Base-by-base conservation (phyloP, 2,888 invertebrate genomes). In the Baronia brevicornis region DNA sequence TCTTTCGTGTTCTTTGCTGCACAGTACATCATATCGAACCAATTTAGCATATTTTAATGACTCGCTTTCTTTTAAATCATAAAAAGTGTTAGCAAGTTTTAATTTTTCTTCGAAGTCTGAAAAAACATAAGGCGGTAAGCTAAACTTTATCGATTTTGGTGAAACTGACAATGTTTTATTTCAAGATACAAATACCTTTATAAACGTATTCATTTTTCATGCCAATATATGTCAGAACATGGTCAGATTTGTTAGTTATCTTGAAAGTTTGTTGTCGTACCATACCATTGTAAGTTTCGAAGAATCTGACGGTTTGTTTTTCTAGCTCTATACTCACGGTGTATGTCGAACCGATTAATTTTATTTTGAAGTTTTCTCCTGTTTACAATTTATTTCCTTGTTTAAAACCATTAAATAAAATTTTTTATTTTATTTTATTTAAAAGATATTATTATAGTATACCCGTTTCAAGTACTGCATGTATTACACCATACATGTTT, bases 231-330 rank as follows among this genome's bases (percentile, higher is more conserved):
- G 82, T 75, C 1, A 88, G 64, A 3, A 74, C 20, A 42, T 86
- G 79, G 13, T 85, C 59, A 6, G 88, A 88, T 38, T 80, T 80
- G 51, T 90, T 90, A 7, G 58, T 58, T 25, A 90, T 70, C 41
- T 79, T 82, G 10, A 89, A 57, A 0, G 61, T 66, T 41, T 77
- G 72, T 33, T 86, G 80, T 6, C 84, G 77, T 26, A 82, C 77
- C 62, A 90, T 69, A 3, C 86, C 87, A 32, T 88, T 79, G 46
- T 77, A 90, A 0, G 89, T 88, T 24, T 88, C 86, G 2, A 77
- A 65, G 47, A 90, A 87, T 39, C 75, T 51, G 1, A 89, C 58
- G 0, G 68, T 64, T 20, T 75, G 57, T 33, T 80, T 82, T 33
- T 87, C 85, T 6, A 90, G 48, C 31, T 69, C 61, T 25, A 90